These are phyloP conservation scores for Typhlomys cinereus DNA, from an alignment of 2,113 vertebrate species.

Conservation along the genomic window DNA sequence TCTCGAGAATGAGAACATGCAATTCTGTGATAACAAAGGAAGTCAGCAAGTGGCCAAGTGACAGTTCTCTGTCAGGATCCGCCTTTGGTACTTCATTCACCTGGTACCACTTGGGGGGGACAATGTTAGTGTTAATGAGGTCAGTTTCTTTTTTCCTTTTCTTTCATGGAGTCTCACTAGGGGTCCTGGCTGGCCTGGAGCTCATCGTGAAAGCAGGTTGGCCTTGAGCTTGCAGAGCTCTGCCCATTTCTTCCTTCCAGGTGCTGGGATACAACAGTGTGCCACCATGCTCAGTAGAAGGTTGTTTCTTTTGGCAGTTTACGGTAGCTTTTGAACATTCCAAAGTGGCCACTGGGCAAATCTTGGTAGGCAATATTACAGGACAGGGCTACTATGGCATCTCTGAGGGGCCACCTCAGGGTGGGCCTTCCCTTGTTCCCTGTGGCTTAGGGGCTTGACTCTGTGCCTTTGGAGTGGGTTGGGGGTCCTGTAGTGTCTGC, in stretches of 20 bases:
- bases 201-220: too few relatives aligned
- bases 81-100: not conserved
- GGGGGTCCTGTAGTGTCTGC: constrained; percentile 53
- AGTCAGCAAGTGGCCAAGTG: not conserved
- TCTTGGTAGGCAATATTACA: not conserved
- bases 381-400: constrained; percentile 19
- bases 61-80: not conserved
- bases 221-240: not conserved
- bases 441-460: not conserved
- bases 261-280: not conserved
- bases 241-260: not conserved
- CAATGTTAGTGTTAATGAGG: not conserved
- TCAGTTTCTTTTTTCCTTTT: not conserved
- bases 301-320: not conserved
- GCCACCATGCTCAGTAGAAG: not conserved
- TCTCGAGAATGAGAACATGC: constrained; percentile 12
- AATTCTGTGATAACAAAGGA: not conserved
- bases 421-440: rapidly evolving
- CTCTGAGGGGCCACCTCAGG: not conserved
- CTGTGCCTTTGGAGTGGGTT: not conserved
- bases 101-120: constrained; percentile 5
- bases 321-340: constrained; percentile 13
- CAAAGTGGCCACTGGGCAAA: not conserved
- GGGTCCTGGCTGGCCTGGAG: not conserved
- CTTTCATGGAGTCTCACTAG: not conserved